Base-by-base conservation (phyloP, 2,888 invertebrate species). In the Clanis bilineata region DNA sequence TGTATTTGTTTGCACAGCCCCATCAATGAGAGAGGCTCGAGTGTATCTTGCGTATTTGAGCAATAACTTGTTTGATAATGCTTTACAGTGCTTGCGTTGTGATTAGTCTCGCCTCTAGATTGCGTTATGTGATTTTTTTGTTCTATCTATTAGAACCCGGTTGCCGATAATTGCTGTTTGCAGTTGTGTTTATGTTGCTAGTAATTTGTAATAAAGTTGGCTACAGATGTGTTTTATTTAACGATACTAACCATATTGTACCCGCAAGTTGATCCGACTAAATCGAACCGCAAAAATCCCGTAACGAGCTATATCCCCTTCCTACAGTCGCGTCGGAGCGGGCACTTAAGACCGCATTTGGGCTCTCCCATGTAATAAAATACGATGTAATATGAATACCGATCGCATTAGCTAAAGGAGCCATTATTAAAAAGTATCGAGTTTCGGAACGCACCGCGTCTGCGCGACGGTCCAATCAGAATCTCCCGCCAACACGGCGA, bases 351-450 rank as follows among this genome's bases (percentile, higher is more conserved):
- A 78, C 78, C 82, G 80, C 81, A 85, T 89, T 89, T 79, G 81
- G 83, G 74, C 67, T 74, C 74, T 73, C 70, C 76, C 77, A 82
- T 83, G 87, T 90, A 90, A 90, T 90, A 90, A 90, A 90, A 90
- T 89, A 90, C 77, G 79, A 81, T 83, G 83, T 85, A 83, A 86
- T 88, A 88, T 87, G 88, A 85, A 84, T 85, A 84, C 79, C 85
- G 88, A 88, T 90, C 91, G 86, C 89, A 92, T 92, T 91, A 92
- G 85, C 88, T 80, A 85, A 88, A 90, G 88, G 83, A 90, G 87
- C 92, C 90, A 91, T 92, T 91, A 91, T 91, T 91, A 91, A 92
- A 92, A 92, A 91, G 90, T 92, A 92, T 92, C 92, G 82, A 80
- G 82, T 92, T 91, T 85, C 91, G 61, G 83, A 89, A 86, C 89